Base-by-base conservation (phyloP, 2,113 vertebrate genomes). In the Zapornia atra region DNA sequence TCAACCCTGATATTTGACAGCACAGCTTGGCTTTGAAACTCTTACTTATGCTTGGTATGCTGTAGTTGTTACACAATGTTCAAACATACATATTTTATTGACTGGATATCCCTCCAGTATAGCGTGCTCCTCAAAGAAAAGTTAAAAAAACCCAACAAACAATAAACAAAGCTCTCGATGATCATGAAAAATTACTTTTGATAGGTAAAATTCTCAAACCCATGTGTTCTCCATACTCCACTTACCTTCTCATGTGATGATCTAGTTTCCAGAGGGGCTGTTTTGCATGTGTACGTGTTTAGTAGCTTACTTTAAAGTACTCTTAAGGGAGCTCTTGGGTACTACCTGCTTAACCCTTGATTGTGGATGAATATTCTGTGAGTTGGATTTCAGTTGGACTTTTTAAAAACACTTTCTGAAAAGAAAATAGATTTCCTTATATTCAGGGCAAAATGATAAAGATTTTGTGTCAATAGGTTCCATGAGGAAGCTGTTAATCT, bases 201-300 rank as follows among this genome's bases (percentile, higher is more conserved):
- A 29, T 17, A 48, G 26, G 48, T 69, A 44, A 76, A 87, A 76
- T 22, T 83, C 11, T 38, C 46, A 77, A n/a, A 6, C 10, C 26
- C 33, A 1, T 7, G 6, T 1, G 2, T 61, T 9, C 12, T 14
- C 12, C 1, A 25, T 56, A n/a, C n/a, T 42, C 29, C 26, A 54
- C 33, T 38, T 81, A 11, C 40, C 8, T 72, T 80, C 22, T 78
- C 5, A 11, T 44, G 44, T 42, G 24, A 9, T 59, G 26, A 51
- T 80, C 17, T 76, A 1, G 34, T 92, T 87, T 83, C 57, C 54
- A 76, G 38, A 26, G 40, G 46, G 57, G 34, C 31, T 19, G 12
- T 79, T 88, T 86, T 54, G 19, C 31, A 28, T 21, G 12, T 60
- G 34, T 34, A 26, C 14, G 3, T 82, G 69, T 66, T 19, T 48